Conservation (phyloP, 30 jellyfish, hydroid and myxozoan species). For the Catostylus mosaicus region DNA sequence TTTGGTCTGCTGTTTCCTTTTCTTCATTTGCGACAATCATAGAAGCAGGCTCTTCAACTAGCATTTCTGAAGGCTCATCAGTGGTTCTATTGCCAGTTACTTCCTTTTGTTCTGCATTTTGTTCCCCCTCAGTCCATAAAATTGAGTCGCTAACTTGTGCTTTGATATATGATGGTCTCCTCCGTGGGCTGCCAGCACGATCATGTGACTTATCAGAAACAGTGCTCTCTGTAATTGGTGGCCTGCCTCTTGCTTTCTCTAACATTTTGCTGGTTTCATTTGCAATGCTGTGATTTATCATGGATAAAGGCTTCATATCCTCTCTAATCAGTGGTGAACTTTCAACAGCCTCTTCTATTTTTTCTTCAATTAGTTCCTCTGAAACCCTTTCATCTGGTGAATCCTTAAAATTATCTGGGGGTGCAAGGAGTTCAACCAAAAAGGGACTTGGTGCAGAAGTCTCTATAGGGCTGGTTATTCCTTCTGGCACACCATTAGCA, state of each 20-base stretch:
- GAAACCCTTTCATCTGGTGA: constrained; percentile 38
- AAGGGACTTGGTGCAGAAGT: constrained; percentile 15
- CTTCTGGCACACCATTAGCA: background rate
- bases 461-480: background rate
- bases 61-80: constrained; percentile 17
- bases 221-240: constrained; percentile 1
- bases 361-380: constrained; percentile 22
- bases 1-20: constrained; percentile 42
- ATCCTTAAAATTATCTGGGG: constrained; percentile 88
- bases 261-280: constrained; percentile 34
- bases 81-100: background rate
- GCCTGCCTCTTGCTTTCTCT: constrained; percentile 57
- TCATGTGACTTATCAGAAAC: constrained; percentile 42
- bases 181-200: constrained; percentile 80
- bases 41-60: constrained; percentile 30
- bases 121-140: constrained; percentile 58
- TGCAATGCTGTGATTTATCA: constrained; percentile 27
- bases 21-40: constrained; percentile 37
- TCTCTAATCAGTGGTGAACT: background rate
- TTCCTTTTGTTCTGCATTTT: background rate
- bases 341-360: constrained; percentile 8
- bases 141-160: constrained; percentile 79
- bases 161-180: constrained; percentile 89
- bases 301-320: constrained; percentile 8
- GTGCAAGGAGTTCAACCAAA: constrained; percentile 66